Conservation (phyloP, 2,797 vertebrate genomes). For the Harpagifer antarcticus region DNA sequence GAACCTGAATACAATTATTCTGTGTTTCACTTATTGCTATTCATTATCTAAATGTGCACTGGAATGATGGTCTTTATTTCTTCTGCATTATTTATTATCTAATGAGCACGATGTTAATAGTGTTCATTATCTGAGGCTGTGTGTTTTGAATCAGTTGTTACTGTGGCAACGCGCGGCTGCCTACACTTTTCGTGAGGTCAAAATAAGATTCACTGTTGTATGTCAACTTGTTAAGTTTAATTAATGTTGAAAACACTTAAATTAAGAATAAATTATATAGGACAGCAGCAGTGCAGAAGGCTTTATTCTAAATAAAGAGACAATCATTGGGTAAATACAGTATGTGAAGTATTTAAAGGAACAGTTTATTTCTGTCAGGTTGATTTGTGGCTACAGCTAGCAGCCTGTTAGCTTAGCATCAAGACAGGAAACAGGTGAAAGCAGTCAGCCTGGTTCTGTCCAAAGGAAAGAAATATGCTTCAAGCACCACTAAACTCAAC, state of each 20-base stretch:
- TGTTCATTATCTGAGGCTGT: constrained; percentile 31
- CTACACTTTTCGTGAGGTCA: constrained; percentile 4
- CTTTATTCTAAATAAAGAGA: background rate
- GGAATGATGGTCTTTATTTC: constrained; percentile 38
- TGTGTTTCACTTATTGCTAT: constrained; percentile 6
- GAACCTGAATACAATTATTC: background rate
- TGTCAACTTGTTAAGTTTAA: too few relatives aligned
- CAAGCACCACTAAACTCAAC: too few relatives aligned
- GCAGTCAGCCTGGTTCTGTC: background rate
- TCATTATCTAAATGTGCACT: constrained; percentile 32
- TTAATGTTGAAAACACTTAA: background rate
- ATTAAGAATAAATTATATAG: background rate
- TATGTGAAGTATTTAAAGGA: background rate
- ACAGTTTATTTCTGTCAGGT: too few relatives aligned
- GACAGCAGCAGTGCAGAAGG: background rate
- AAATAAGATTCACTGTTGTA: background rate
- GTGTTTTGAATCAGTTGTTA: constrained; percentile 25
- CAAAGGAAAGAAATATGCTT: background rate
- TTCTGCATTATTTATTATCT: constrained; percentile 43
- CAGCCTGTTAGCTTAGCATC: background rate
- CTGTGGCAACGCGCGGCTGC: constrained; percentile 21
- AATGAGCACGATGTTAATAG: constrained; percentile 48
- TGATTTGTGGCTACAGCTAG: too few relatives aligned
- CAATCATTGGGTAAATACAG: background rate
- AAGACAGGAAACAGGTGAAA: background rate